phyloP scores from a whole-genome alignment of 2,113 vertebrate genomes.

The Himantopus leucocephalus region DNA sequence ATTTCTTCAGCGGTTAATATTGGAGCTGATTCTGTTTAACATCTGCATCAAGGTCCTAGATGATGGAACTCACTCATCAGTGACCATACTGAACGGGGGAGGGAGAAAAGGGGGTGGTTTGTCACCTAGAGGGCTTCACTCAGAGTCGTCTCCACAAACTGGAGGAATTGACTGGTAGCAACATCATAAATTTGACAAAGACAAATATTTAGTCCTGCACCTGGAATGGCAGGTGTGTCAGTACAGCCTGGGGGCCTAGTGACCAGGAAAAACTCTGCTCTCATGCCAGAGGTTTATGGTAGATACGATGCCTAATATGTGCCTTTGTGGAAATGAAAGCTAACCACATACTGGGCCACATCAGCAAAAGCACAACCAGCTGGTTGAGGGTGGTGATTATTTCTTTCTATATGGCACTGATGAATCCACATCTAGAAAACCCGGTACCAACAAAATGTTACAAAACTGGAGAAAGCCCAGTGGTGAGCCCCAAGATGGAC shows the following conservation, averaged over 20 bases:
- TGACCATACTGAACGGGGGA: not conserved
- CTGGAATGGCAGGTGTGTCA: not conserved
- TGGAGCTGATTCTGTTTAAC: not conserved
- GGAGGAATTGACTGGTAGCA: not conserved
- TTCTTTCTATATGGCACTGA: not conserved
- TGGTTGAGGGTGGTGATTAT: not conserved
- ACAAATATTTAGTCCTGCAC: not conserved
- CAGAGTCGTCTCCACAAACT: not conserved
- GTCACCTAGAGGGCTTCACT: not conserved
- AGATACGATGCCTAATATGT: not conserved
- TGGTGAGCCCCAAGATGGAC: not conserved
- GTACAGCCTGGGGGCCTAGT: not conserved
- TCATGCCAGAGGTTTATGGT: not conserved
- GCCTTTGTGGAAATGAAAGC: not conserved
- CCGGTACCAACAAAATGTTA: not conserved
- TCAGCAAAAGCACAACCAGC: not conserved
- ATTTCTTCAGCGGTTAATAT: not conserved
- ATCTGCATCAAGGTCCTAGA: not conserved
- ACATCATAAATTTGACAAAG: not conserved
- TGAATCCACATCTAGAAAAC: not conserved
- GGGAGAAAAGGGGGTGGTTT: not conserved
- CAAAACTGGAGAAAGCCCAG: not conserved
- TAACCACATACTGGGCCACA: not conserved
- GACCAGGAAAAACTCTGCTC: not conserved
- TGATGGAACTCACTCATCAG: not conserved